Base-by-base conservation (phyloP, 2,888 invertebrate genomes). In the Tubulanus polymorphus region DNA sequence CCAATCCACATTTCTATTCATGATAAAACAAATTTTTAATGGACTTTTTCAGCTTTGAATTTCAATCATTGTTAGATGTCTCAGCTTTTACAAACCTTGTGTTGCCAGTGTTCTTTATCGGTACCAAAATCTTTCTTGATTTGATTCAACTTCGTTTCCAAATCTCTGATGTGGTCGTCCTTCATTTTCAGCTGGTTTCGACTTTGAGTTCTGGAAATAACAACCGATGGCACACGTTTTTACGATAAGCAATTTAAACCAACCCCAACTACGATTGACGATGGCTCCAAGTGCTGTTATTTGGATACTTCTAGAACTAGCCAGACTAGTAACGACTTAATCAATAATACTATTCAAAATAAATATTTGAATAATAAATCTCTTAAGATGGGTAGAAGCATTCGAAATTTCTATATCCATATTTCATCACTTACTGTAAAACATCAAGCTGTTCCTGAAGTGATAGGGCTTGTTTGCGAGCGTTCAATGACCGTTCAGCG, bases 381-480 rank as follows among this genome's bases (percentile, higher is more conserved):
- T n/a, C n/a, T n/a, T n/a, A 20, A 30, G 48, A 3, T 20, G n/a
- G n/a, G 23, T 37, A 35, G n/a, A 35, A 8, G 23, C n/a, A 25
- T 27, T 8, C 12, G 46, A 45, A 45, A 18, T 12, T 15, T 45
- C 18, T 15, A 8, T 18, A 23, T 18, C 10, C 46, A 45, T 8
- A 26, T 18, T 12, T 23, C 10, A 12, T 8, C 18, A 66, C 72
- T 63, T 57, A 73, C 73, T 73, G 66, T 45, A 70, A 57, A 45
- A 67, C 53, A 10, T 65, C 59, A 1, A 74, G 61, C 53, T 74
- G 71, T 29, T 66, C 59, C 59, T 73, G 71, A 20, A 73, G 54
- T 5, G 57, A 56, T 37, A 67, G 53, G 5, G 67, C 60, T 50
- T 72, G 72, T 57, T 69, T 65, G 37, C 67, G 64, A 25, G 72